Percentiles rank a stretch among this genome's conserved stretches.
phyloP scores from a whole-genome alignment of 2,113 vertebrate species.

The Dolichotis patagonum region DNA sequence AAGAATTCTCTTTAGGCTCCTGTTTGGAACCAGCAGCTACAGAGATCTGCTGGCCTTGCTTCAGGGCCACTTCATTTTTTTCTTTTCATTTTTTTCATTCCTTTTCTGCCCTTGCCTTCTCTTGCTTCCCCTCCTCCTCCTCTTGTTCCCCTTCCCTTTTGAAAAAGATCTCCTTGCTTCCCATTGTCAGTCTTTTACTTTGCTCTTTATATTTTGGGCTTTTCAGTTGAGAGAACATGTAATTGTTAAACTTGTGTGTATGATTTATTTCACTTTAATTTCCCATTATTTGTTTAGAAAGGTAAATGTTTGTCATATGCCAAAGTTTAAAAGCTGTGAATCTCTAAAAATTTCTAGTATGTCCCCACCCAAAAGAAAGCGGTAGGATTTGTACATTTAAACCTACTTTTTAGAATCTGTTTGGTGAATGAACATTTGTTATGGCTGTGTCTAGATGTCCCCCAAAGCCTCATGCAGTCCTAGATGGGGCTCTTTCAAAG shows the following conservation, averaged over 20 bases:
- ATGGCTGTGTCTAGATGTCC: neutral
- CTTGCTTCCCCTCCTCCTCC: neutral
- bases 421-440: neutral
- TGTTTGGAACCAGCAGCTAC: no score
- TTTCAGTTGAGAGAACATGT: neutral
- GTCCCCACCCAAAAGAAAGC: neutral
- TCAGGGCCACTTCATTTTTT: no score
- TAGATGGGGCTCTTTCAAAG: neutral
- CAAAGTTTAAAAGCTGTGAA: neutral
- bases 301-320: neutral
- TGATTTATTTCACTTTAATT: neutral
- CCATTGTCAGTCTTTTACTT: neutral
- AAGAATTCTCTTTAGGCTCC: no score
- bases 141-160: neutral
- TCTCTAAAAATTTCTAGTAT: neutral
- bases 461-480: neutral
- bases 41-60: no score
- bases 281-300: conserved; percentile 38
- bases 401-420: neutral
- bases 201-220: neutral
- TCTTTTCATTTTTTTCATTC: neutral
- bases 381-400: neutral
- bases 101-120: neutral
- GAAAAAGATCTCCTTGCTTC: neutral
- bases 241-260: neutral